Evolutionary conservation across 1,140 invertebrate genomes (phyloP), one percentile per base, ranked within the genome.

Genomic region (Microplitis demolitor): DNA sequence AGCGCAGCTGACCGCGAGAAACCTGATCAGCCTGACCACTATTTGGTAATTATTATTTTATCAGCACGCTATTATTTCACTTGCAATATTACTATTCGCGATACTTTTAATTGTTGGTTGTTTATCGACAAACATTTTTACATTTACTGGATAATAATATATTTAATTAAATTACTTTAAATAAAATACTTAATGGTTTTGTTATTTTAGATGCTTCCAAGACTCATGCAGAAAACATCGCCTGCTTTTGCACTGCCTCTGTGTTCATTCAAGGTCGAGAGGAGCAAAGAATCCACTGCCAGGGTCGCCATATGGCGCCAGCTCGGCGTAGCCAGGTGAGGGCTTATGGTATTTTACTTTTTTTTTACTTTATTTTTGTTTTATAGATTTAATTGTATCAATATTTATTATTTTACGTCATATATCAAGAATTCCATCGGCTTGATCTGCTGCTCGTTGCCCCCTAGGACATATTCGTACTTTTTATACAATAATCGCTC

Each of bases 301-400:
- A 88, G 96, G 51, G 93, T 97, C 62, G 92, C 94, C 0, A 89
- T 96, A 37, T 97, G 95, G 95, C 85, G 95, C 70, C 92, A 96
- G 82, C 91, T 96, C 60, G 92, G 91, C 13, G 90, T 97, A 37
- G 85, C 88, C 24, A 87, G 89, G 78, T 90, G 86, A 75, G 69
- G 61, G 24, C 11, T 72, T 74, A 45, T 68, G 37, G 50, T 62
- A 50, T 67, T 61, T 31, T 68, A 67, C 54, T 34, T n/a, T 37
- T 37, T 6, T 64, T 14, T 31, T 50, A 24, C 45, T 61, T 14
- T 16, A 8, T 31, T 34, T 14, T 53, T 50, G 1, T 9, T 13
- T 66, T 53, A 3, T 4, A 24, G 3, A 39, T 13, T 62, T 35
- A 31, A 31, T 24, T 33, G 16, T 60, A 60, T 60, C 11, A 24